phyloP scores from a whole-genome alignment of 2,888 invertebrate species.

The Aleiodes testaceus region DNA sequence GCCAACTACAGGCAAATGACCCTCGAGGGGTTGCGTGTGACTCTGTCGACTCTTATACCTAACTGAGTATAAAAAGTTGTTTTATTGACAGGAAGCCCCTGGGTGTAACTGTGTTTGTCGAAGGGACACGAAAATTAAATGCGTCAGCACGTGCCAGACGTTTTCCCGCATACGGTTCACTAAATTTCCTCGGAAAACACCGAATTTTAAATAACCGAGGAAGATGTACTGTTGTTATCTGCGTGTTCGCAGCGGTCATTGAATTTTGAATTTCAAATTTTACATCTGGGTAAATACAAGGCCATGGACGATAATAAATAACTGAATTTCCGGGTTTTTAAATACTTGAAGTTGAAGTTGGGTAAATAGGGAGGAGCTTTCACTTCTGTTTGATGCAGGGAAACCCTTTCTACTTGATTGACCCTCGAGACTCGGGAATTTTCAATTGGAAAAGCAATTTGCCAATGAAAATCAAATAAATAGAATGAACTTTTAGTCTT shows the following conservation, averaged over 20 bases:
- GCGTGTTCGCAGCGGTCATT: slow-evolving; percentile 25
- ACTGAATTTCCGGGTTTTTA: neutral
- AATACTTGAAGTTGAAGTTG: neutral
- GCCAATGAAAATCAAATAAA: too few relatives aligned
- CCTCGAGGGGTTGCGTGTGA: slow-evolving; percentile 47
- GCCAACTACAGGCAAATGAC: slow-evolving; percentile 9
- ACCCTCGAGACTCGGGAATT: neutral
- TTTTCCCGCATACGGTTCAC: slow-evolving; percentile 59
- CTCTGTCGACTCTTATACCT: neutral
- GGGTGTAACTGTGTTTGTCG: slow-evolving; percentile 15
- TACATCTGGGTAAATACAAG: neutral
- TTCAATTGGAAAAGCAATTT: neutral
- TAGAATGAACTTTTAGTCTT: too few relatives aligned
- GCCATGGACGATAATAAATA: slow-evolving; percentile 9
- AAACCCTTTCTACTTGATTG: neutral
- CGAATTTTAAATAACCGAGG: neutral
- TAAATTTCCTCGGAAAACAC: slow-evolving; percentile 55
- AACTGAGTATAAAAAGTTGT: neutral
- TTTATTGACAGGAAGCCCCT: slow-evolving; percentile 10
- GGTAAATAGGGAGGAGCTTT: neutral
- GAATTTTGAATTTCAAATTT: slow-evolving; percentile 24
- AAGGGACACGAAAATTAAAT: slow-evolving; percentile 55
- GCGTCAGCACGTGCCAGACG: slow-evolving; percentile 62
- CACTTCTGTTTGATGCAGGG: neutral
- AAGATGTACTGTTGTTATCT: slow-evolving; percentile 32